These are phyloP conservation scores for Melitaea athalia DNA, from an alignment of 2,888 invertebrate genomes.

Conservation along the genomic window DNA sequence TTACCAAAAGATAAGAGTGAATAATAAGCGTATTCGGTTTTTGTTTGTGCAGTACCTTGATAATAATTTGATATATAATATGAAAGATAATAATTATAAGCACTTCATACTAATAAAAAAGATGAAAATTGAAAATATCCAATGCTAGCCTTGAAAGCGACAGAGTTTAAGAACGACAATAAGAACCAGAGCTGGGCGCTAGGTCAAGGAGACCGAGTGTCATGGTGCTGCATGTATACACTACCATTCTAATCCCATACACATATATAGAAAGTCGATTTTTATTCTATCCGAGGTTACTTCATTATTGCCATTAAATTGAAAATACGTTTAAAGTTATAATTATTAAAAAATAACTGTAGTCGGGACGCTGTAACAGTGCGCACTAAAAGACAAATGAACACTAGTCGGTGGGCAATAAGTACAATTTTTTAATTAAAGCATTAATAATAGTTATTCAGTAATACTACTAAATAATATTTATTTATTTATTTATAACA, in stretches of 20 bases:
- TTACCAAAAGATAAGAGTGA: constrained; percentile 24
- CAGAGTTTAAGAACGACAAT: constrained; percentile 51
- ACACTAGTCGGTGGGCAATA: too few species aligned
- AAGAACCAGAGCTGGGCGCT: constrained; percentile 62
- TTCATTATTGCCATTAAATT: background rate
- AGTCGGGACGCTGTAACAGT: too few species aligned
- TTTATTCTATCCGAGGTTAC: background rate
- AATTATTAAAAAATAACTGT: too few species aligned
- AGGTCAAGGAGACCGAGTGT: constrained; percentile 71
- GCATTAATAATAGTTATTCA: too few species aligned
- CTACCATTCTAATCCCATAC: constrained; percentile 65
- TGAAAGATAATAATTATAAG: background rate
- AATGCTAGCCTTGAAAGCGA: constrained; percentile 52
- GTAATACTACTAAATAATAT: too few species aligned
- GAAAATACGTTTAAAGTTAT: background rate
- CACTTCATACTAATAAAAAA: background rate
- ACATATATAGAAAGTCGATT: constrained; percentile 35
- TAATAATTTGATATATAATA: background rate
- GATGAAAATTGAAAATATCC: constrained; percentile 14
- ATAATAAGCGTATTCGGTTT: constrained; percentile 19
- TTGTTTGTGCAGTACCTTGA: constrained; percentile 18
- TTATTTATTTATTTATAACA: too few species aligned
- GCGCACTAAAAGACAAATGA: too few species aligned
- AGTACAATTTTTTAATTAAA: too few species aligned
- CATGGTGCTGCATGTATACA: constrained; percentile 55